Base-by-base conservation (phyloP, 2,797 vertebrate species). In the Kryptopterus vitreolus region DNA sequence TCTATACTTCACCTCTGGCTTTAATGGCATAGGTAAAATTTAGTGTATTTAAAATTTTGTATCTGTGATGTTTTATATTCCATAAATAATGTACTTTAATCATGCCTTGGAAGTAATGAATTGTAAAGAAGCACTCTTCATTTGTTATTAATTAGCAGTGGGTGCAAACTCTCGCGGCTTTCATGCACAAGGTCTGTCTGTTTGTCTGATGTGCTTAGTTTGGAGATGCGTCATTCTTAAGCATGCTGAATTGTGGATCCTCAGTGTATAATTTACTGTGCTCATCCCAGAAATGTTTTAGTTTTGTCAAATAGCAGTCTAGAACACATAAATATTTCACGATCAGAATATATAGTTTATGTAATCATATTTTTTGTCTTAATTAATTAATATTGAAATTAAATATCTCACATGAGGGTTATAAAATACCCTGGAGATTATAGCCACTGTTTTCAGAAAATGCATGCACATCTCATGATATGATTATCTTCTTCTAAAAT, bases 41-140 rank as follows among this genome's bases (percentile, higher is more conserved):
- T 53, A 53, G 12, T 43, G 38, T 43, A 53, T 53, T 11, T 6
- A 16, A 69, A 26, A 69, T 50, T 15, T 50, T 29, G 1, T 70
- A 16, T 70, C 26, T 1, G 4, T 70, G 26, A 22, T 33, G 16
- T 53, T 16, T 31, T 29, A 5, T 50, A 35, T 50, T 26, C 48
- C 15, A 52, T 53, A 71, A 71, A 71, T 33, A 1, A 31, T 71
- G 46, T 52, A 71, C 16, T 52, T 53, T 52, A 70, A 31, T 69
- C 24, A 18, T 69, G 7, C 13, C 7, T 29, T 52, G 63, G 7
- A n/a, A 22, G 43, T 13, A 13, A n/a, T 46, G 20, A 66, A 22
- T 22, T n/a, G 12, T 24, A 68, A 12, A 68, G 11, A 46, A 46
- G 1, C n/a, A 26, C 24, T 26, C 6, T 46, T 68, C 46, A 10